Base-by-base conservation (phyloP, 1,140 invertebrate genomes). In the Artemia franciscana region DNA sequence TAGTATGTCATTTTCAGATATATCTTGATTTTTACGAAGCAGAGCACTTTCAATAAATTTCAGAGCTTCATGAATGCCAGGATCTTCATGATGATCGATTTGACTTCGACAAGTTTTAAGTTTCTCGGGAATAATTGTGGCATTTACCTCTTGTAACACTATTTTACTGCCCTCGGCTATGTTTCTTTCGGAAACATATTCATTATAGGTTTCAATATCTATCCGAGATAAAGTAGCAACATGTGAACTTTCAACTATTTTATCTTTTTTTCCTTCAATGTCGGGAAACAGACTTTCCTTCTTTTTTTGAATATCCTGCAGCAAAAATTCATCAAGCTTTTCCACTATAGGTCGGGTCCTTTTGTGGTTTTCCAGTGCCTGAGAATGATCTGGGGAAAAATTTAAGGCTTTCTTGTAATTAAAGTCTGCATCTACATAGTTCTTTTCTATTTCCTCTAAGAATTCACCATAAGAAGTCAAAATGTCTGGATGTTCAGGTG, bases 151-250 rank as follows among this genome's bases (percentile, higher is more conserved):
- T n/a, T n/a, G n/a, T n/a, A 97, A 75, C 25, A 88, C 86, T 83
- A 98, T 88, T 1, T 92, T 96, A 69, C 97, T 98, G 2, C 94
- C 94, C 77, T 97, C 93, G 65, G 97, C 93, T 27, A 88, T 93
- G 61, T 93, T 91, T 2, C 91, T 95, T 69, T 98, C 93, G 75
- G 95, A 95, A 63, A 98, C 91, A 72, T 97, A 89, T 69, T 90
- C 83, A 71, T 91, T 93, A 73, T 94, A 96, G 15, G 88, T 86
- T 73, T 95, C 90, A 70, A 89, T 88, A 70, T 94, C 96, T 1
- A 89, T 84, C 66, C 89, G 79, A 64, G 86, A 78, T 60, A 95
- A 75, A 9, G 87, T 84, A 3, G 82, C 76, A 73, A n/a, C n/a
- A n/a, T n/a, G n/a, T n/a, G n/a, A n/a, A n/a, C n/a, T n/a, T n/a